Conservation (phyloP, 1,140 invertebrate genomes). For the Aricia agestis region DNA sequence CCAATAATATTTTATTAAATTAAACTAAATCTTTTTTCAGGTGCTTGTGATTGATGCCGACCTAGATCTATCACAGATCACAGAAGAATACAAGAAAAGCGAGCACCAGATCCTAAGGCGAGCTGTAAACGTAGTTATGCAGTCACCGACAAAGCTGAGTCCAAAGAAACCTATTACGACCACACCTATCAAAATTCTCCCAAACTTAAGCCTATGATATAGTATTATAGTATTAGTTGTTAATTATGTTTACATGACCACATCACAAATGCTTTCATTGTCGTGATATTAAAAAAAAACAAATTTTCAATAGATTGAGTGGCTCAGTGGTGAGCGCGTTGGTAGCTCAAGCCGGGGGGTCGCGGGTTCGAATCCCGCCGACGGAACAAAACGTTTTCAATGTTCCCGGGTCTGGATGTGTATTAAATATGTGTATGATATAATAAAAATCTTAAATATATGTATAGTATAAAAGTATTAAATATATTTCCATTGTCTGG, state of each 20-base stretch:
- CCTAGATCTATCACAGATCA: constrained; percentile 78
- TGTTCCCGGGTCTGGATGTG: too few relatives aligned
- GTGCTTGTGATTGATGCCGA: constrained; percentile 80
- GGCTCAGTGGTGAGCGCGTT: too few relatives aligned
- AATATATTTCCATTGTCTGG: too few relatives aligned
- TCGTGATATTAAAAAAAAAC: neutral
- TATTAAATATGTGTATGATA: too few relatives aligned
- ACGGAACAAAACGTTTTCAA: too few relatives aligned
- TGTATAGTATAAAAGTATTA: too few relatives aligned
- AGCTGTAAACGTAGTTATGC: constrained; percentile 70
- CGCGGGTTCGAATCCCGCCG: too few relatives aligned
- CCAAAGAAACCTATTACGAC: constrained; percentile 65
- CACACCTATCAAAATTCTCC: constrained; percentile 55
- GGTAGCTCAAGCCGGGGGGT: too few relatives aligned
- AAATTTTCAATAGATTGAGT: too few relatives aligned
- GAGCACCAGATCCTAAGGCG: constrained; percentile 72
- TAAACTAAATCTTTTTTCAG: constrained; percentile 45
- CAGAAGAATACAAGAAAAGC: constrained; percentile 78
- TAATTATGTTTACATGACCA: neutral
- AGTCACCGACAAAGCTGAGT: constrained; percentile 65
- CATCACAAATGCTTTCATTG: neutral
- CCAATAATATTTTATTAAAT: neutral
- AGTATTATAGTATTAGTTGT: neutral
- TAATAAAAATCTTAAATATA: too few relatives aligned
- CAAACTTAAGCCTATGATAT: constrained; percentile 53